Evolutionary conservation across 1,140 invertebrate species (phyloP).

Genomic region (Scaptomyza graminum): DNA sequence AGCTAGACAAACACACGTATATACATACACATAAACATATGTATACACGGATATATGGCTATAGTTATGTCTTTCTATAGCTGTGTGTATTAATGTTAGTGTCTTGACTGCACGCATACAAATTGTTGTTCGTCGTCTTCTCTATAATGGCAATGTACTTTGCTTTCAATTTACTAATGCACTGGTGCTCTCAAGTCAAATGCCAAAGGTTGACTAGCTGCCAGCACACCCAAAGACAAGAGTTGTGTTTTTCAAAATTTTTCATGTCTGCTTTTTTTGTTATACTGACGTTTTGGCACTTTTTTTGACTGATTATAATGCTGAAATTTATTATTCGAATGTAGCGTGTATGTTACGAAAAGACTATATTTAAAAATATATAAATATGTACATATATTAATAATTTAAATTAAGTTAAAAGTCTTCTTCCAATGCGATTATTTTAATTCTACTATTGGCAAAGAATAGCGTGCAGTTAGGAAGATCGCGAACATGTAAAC

Average conservation of each 20-base stretch:
- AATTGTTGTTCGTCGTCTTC: slow-evolving; percentile 35
- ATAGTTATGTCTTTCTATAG: slow-evolving; percentile 17
- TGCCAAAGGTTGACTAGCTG: slow-evolving; percentile 62
- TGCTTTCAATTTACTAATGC: slow-evolving; percentile 80
- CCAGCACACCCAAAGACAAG: slow-evolving; percentile 26
- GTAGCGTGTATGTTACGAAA: too few relatives aligned
- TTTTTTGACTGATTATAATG: not conserved
- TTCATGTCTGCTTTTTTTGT: not conserved
- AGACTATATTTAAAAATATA: too few relatives aligned
- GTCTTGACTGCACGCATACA: slow-evolving; percentile 56
- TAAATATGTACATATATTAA: too few relatives aligned
- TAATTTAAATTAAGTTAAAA: too few relatives aligned
- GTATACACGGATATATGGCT: not conserved
- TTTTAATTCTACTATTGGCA: too few relatives aligned
- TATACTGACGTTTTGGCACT: not conserved
- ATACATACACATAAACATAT: not conserved
- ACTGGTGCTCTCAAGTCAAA: slow-evolving; percentile 50
- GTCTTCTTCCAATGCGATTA: too few relatives aligned
- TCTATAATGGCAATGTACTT: slow-evolving; percentile 55
- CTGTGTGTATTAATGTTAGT: slow-evolving; percentile 56
- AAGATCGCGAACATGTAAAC: too few relatives aligned
- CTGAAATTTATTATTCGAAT: not conserved
- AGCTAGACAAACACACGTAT: slow-evolving; percentile 15
- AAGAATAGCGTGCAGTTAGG: too few relatives aligned
- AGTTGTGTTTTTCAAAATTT: slow-evolving; percentile 28